Conservation (phyloP, 2,113 vertebrate species). For the Mirounga angustirostris region DNA sequence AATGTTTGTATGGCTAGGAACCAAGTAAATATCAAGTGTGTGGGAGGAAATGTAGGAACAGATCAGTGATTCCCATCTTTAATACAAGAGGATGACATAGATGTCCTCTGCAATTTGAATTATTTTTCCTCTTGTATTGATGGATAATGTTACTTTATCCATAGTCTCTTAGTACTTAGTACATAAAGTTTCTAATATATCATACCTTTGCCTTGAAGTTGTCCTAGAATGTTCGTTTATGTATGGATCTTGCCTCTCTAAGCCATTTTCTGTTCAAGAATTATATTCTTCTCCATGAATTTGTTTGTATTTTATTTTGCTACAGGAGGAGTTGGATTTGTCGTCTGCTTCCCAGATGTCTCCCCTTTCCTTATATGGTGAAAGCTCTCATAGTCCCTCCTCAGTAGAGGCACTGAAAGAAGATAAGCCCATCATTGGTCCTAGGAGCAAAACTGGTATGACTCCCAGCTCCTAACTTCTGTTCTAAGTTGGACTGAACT, state of each 20-base stretch:
- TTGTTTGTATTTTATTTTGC: slow-evolving; percentile 35
- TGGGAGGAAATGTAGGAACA: neutral
- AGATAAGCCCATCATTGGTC: slow-evolving; percentile 81
- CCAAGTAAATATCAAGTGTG: neutral
- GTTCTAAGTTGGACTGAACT: neutral
- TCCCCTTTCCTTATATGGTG: slow-evolving; percentile 93
- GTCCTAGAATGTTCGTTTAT: neutral
- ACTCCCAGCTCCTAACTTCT: neutral
- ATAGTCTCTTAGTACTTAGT: neutral
- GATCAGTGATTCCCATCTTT: neutral
- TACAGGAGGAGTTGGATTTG: slow-evolving; percentile 92
- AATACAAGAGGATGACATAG: neutral
- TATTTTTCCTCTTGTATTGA: neutral
- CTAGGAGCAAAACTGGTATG: slow-evolving; percentile 81
- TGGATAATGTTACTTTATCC: neutral
- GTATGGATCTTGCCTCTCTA: neutral
- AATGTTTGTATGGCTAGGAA: neutral
- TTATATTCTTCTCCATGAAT: neutral
- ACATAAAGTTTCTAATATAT: neutral
- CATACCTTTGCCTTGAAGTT: neutral
- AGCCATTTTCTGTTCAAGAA: neutral
- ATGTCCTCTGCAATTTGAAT: neutral
- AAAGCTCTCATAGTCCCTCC: slow-evolving; percentile 86
- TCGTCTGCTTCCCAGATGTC: slow-evolving; percentile 90
- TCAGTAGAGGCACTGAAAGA: slow-evolving; percentile 81